These are phyloP conservation scores for Scartelaos histophorus DNA, from an alignment of 2,113 vertebrate genomes.

Conservation along the genomic window DNA sequence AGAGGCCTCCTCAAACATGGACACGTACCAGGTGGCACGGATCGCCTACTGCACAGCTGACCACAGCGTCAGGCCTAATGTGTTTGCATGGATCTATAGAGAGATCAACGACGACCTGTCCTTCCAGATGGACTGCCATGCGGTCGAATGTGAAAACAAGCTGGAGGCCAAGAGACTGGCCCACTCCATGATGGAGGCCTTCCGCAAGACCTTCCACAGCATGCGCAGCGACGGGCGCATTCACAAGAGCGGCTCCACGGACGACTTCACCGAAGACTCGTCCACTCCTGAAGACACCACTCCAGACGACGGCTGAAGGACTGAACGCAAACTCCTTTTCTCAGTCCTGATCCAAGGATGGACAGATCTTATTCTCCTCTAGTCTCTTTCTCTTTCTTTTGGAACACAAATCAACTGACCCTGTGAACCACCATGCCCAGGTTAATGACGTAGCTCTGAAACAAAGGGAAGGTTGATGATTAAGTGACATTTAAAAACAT, in stretches of 20 bases:
- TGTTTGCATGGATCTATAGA: conserved; percentile 98
- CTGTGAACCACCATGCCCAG: conserved; percentile 44
- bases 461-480: conserved; percentile 36
- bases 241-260: conserved; percentile 89
- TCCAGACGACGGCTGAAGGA: conserved; percentile 70
- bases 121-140: conserved; percentile 99
- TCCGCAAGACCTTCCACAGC: conserved; percentile 98
- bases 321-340: conserved; percentile 33
- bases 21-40: conserved; percentile 98
- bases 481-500: conserved; percentile 31
- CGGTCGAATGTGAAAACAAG: conserved; percentile 95
- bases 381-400: conserved; percentile 52
- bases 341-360: conserved; percentile 66
- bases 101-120: conserved; percentile 98
- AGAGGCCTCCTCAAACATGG: conserved; percentile 90
- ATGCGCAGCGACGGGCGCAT: conserved; percentile 97
- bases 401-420: conserved; percentile 46
- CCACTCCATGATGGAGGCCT: conserved; percentile 99
- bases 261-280: conserved; percentile 88
- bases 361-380: conserved; percentile 56
- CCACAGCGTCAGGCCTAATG: conserved; percentile 90
- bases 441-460: conserved; percentile 53
- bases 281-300: conserved; percentile 83
- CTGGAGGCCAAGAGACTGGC: conserved; percentile 97
- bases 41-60: conserved; percentile 99